phyloP scores from a whole-genome alignment of 2,888 invertebrate genomes.

The Neuroscelio doddi region DNA sequence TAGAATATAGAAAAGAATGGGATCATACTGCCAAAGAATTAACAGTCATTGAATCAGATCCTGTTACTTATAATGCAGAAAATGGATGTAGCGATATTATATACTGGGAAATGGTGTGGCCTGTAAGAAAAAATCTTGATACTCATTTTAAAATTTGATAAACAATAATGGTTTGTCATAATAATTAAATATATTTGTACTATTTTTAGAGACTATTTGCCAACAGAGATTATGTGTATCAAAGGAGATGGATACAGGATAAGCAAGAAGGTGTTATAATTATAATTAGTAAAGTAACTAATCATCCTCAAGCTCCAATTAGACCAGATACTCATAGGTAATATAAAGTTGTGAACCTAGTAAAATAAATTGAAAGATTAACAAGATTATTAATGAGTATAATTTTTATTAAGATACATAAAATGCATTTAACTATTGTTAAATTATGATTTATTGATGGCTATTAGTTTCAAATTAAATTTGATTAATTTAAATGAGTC shows the following conservation, averaged over 20 bases:
- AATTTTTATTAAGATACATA: no score
- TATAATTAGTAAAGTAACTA: slow-evolving; percentile 80
- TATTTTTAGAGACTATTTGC: slow-evolving; percentile 82
- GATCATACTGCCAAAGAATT: slow-evolving; percentile 84
- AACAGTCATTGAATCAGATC: slow-evolving; percentile 80
- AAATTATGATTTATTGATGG: no score
- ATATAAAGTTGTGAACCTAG: no score
- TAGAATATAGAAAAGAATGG: slow-evolving; percentile 85
- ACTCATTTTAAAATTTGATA: background rate
- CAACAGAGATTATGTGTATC: slow-evolving; percentile 90
- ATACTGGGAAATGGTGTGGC: slow-evolving; percentile 94
- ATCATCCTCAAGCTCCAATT: slow-evolving; percentile 81
- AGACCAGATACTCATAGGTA: slow-evolving; percentile 79
- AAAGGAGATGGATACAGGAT: slow-evolving; percentile 76
- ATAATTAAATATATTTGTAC: slow-evolving; percentile 11
- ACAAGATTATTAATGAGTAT: no score
- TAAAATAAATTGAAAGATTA: no score
- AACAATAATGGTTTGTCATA: no score
- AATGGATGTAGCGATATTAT: slow-evolving; percentile 79
- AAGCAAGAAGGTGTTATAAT: slow-evolving; percentile 76
- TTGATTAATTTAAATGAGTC: no score
- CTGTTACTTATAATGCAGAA: slow-evolving; percentile 69
- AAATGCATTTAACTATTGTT: no score
- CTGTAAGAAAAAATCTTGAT: slow-evolving; percentile 74
- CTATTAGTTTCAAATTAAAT: no score